Evolutionary conservation across 2,797 vertebrate genomes (phyloP).

Genomic region (Lutjanus argentimaculatus): DNA sequence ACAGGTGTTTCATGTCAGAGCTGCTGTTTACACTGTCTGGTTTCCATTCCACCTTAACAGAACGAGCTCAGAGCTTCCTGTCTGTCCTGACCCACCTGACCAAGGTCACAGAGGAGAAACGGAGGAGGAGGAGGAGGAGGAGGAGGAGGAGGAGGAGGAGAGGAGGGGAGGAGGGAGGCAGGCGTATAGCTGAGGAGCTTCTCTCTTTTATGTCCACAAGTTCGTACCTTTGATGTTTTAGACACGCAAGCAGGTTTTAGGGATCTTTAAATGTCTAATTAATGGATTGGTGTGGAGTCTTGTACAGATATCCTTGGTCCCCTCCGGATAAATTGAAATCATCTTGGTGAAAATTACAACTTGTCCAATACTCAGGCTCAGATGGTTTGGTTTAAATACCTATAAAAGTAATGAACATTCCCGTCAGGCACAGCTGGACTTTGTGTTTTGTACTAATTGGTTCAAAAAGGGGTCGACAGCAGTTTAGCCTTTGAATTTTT

Average conservation of each 20-base stretch:
- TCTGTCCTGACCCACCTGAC: conserved; percentile 32
- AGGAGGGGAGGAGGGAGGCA: neutral
- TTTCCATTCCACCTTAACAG: conserved; percentile 54
- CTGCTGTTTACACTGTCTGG: conserved; percentile 71
- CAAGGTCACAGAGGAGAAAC: conserved; percentile 11
- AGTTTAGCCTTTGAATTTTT: no score
- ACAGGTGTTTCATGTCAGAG: conserved; percentile 78
- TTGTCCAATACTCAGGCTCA: no score
- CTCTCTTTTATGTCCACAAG: neutral
- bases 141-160: neutral
- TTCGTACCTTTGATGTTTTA: neutral
- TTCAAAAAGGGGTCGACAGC: no score
- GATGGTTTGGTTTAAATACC: no score
- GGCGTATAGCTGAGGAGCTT: neutral
- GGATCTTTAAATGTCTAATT: no score
- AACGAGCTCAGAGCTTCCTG: conserved; percentile 37
- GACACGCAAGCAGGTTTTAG: neutral
- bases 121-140: neutral
- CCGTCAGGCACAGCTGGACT: no score
- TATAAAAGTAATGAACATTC: no score
- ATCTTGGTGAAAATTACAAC: no score
- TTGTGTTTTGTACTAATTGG: no score
- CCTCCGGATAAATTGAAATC: no score
- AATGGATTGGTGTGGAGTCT: no score
- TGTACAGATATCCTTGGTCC: no score